phyloP scores from a whole-genome alignment of 2,888 invertebrate genomes.

The Odontocerum albicorne region DNA sequence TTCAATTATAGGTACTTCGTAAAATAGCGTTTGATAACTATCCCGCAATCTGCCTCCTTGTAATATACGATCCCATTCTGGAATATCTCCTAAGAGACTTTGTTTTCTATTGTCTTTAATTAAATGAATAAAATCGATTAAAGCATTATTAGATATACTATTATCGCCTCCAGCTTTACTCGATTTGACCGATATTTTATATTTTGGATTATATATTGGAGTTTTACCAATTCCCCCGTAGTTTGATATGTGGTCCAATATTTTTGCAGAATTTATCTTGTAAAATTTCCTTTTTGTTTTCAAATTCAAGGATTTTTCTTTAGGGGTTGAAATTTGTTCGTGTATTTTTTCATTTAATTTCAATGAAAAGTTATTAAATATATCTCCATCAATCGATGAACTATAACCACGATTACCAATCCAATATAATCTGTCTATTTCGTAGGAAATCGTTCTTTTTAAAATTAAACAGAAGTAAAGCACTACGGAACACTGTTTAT shows the following conservation, averaged over 20 bases:
- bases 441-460: constrained; percentile 1
- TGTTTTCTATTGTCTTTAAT: constrained; percentile 2
- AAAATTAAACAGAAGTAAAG: neutral
- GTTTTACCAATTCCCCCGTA: neutral
- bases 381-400: neutral
- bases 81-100: neutral
- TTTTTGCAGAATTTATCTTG: constrained; percentile 12
- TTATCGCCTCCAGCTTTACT: neutral
- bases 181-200: neutral
- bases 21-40: constrained; percentile 1
- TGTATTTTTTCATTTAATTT: neutral
- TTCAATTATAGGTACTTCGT: constrained; percentile 19
- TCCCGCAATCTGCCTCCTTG: neutral
- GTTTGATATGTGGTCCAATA: neutral
- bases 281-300: constrained; percentile 9
- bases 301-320: neutral
- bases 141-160: constrained; percentile 2
- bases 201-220: neutral
- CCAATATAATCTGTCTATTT: constrained; percentile 6
- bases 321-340: neutral
- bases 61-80: constrained; percentile 1
- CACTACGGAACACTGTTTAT: too few species aligned
- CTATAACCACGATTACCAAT: constrained; percentile 19
- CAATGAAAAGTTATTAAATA: constrained; percentile 1
- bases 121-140: neutral